Base-by-base conservation (phyloP, 2,888 invertebrate genomes). In the Drosophila borealis region DNA sequence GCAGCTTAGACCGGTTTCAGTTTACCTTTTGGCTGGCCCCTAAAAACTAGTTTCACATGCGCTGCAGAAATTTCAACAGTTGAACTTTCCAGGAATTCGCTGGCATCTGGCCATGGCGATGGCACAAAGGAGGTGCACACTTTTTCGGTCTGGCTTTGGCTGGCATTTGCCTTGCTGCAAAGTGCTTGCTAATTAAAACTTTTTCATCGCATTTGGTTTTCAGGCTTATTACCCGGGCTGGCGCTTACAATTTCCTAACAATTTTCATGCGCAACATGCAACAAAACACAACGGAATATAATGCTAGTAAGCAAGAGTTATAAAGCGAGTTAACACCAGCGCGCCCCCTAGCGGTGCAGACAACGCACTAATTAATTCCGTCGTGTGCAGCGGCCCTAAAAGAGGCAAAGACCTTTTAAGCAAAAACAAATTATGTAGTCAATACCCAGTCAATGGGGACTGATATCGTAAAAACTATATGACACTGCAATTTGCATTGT, bases 81-180 rank as follows among this genome's bases (percentile, higher is more conserved):
- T 84, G 84, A 87, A 89, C 89, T 89, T 87, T 89, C 70, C 89
- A 51, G 89, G 84, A 84, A 84, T 84, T 75, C 14, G 46, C 56
- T 68, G 48, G 67, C 68, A 74, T 73, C 79, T 81, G 48, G 50
- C 59, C 44, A 37, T 45, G 57, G 50, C 59, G 46, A 34, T 45
- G 57, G 34, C 53, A 59, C 56, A 64, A 67, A 68, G 61, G 62
- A 73, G 56, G 61, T 50, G 36, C 45, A 33, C 39, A 37, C 50
- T 25, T 68, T 67, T 67, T 62, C 56, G 53, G 19, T 39, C 51
- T 42, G 13, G 9, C 34, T 48, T 6, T 21, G 41, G 36, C 33
- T 51, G 54, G 41, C 45, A 65, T 62, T 77, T 56, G 60, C 54
- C 62, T 61, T 44, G 46, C 41, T 29, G 53, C 70, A 34, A 68